Evolutionary conservation across 2,113 vertebrate species (phyloP), one percentile per base, ranked within the genome.

Genomic region (Macroglossus sobrinus): DNA sequence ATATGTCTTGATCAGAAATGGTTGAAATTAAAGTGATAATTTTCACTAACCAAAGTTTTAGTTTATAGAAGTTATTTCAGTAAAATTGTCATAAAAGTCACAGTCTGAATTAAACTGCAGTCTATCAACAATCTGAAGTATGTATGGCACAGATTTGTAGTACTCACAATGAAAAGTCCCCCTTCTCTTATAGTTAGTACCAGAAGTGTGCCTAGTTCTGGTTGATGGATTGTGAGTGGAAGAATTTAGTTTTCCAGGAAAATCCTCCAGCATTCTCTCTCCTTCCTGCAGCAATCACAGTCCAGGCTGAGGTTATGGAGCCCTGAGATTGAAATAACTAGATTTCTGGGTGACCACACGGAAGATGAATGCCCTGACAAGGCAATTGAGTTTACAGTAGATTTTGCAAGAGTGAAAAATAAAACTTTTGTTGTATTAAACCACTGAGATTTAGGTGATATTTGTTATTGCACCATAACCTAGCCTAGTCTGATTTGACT

Each of bases 1-100:
- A 96, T 45, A 63, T 33, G 68, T 63, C 69, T 81, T 95, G 57
- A 88, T 92, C 47, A 87, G 59, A 90, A 97, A 86, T 66, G 45
- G 7, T 55, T 93, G 59, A 0, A 2, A 97, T 86, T 45, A 96
- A 96, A 81, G 74, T 80, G 69, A 86, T 45, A 80, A 91, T 18
- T 93, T 82, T 64, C 88, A 71, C 28, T 66, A 84, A 47, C 47
- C 85, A 33, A 71, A 43, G 18, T 91, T 22, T 78, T 92, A 82
- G 35, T 59, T 66, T 68, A 61, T 47, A 91, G 78, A 69, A 90
- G 40, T 43, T 71, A 92, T 89, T 85, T 80, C 82, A 63, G 57
- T 69, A 75, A 76, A 55, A 55, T 47, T 35, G 30, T 87, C 55
- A 78, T 50, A 94, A 69, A 93, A 66, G 38, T 61, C 63, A 59